Conservation (phyloP, 2,113 vertebrate species). For the Capreolus pygargus region DNA sequence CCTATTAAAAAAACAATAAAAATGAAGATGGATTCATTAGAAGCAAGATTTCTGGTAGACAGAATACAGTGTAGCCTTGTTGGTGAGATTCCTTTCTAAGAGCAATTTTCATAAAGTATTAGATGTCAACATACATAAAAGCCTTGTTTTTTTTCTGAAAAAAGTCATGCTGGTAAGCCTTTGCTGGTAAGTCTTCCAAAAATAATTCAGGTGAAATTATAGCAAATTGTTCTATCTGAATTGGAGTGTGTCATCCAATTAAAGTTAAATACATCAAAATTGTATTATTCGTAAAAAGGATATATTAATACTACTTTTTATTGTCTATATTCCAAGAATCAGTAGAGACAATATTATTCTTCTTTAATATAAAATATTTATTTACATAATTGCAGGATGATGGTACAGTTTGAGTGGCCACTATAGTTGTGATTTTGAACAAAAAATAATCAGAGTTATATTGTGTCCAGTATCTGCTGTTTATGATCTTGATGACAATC, state of each 20-base stretch:
- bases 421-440: neutral
- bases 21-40: slow-evolving; percentile 63
- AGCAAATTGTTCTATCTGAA: slow-evolving; percentile 64
- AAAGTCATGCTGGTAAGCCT: slow-evolving; percentile 10
- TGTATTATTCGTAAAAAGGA: slow-evolving; percentile 61
- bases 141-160: slow-evolving; percentile 49
- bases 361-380: neutral
- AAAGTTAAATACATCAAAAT: neutral
- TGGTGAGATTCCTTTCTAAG: slow-evolving; percentile 46
- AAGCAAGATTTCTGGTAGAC: slow-evolving; percentile 62
- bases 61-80: slow-evolving; percentile 63
- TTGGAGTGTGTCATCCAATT: slow-evolving; percentile 56
- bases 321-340: neutral
- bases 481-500: neutral
- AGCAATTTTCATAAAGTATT: slow-evolving; percentile 70
- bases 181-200: slow-evolving; percentile 1
- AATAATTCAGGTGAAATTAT: slow-evolving; percentile 67
- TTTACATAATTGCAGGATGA: neutral
- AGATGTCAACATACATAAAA: slow-evolving; percentile 65
- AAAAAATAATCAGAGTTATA: neutral
- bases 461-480: neutral
- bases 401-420: neutral
- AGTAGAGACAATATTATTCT: neutral
- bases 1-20: slow-evolving; percentile 28
- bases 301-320: slow-evolving; percentile 46